Base-by-base conservation (phyloP, 2,888 invertebrate species). In the Physocephala rufipes region DNA sequence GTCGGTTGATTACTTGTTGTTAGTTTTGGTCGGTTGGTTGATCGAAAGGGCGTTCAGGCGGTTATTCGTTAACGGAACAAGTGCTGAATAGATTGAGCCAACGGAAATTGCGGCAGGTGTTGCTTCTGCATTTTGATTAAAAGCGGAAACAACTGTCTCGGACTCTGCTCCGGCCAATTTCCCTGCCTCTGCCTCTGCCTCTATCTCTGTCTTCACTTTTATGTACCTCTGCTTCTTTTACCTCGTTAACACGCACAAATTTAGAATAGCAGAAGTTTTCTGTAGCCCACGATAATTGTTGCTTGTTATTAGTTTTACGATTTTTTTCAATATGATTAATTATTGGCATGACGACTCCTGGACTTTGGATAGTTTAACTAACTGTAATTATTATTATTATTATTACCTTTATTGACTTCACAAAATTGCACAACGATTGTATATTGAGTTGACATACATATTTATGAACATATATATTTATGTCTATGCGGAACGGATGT, bases 81-180 rank as follows among this genome's bases (percentile, higher is more conserved):
- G 26, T 12, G 28, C 1, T 13, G 45, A n/a, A n/a, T n/a, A n/a
- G n/a, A n/a, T n/a, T n/a, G n/a, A 58, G 45, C 26, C 30, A 24
- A 62, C 67, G 67, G 67, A 71, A 53, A 47, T 36, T 62, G 45
- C 47, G 26, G 68, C 71, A 66, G 71, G 67, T 71, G 71, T 55
- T 66, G 28, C 45, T 24, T 2, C 24, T 19, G 45, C 13, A 24
- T 19, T 47, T 51, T 26, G 47, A 43, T 66, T 43, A 21, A 5
- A 51, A 53, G 36, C 71, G 71, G 67, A 71, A 64, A 67, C 58
- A 16, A 28, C 24, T 55, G 45, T n/a, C 45, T 16, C 58, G 21
- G 28, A 26, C 1, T 16, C 26, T 58, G 26, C 26, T 55, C 12
- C 4, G 28, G 21, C 13, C n/a, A n/a, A 62, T 3, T n/a, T n/a